Evolutionary conservation across 1,140 invertebrate species (phyloP).

Genomic region (Nomia melanderi): DNA sequence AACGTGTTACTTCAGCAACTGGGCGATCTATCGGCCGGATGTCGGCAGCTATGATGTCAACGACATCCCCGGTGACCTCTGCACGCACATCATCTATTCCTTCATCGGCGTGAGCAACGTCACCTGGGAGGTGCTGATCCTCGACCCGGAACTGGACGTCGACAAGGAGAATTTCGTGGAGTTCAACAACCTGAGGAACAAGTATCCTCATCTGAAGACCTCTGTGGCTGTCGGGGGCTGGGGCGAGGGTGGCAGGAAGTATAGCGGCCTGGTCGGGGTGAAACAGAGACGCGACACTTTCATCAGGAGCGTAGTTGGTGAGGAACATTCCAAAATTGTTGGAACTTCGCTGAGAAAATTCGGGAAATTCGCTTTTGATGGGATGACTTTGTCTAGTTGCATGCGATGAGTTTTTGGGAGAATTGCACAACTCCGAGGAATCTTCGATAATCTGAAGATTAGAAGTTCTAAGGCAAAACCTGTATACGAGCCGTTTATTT

Average conservation of each 20-base stretch:
- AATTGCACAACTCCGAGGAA: no score
- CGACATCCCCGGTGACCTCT: slow-evolving; percentile 90
- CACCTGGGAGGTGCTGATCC: slow-evolving; percentile 88
- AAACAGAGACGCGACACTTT: slow-evolving; percentile 87
- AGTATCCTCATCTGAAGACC: slow-evolving; percentile 88
- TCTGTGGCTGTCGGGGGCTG: slow-evolving; percentile 92
- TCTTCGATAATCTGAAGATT: no score
- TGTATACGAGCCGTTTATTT: no score
- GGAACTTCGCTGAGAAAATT: no score
- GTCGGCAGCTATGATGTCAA: slow-evolving; percentile 90
- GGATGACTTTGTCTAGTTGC: no score
- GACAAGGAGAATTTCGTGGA: slow-evolving; percentile 90
- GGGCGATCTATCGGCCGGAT: slow-evolving; percentile 93
- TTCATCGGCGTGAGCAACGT: slow-evolving; percentile 92
- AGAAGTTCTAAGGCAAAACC: no score
- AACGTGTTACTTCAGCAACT: slow-evolving; percentile 95
- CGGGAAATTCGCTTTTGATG: no score
- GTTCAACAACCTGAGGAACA: slow-evolving; percentile 88
- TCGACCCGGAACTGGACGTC: slow-evolving; percentile 91
- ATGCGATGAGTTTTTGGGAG: no score
- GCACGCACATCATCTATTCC: slow-evolving; percentile 94
- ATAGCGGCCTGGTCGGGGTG: slow-evolving; percentile 88
- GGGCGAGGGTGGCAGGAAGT: slow-evolving; percentile 93
- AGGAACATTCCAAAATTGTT: slow-evolving; percentile 71
- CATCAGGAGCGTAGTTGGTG: slow-evolving; percentile 88